Conservation (phyloP, 2,888 invertebrate genomes). For the Agonopterix heracliana region DNA sequence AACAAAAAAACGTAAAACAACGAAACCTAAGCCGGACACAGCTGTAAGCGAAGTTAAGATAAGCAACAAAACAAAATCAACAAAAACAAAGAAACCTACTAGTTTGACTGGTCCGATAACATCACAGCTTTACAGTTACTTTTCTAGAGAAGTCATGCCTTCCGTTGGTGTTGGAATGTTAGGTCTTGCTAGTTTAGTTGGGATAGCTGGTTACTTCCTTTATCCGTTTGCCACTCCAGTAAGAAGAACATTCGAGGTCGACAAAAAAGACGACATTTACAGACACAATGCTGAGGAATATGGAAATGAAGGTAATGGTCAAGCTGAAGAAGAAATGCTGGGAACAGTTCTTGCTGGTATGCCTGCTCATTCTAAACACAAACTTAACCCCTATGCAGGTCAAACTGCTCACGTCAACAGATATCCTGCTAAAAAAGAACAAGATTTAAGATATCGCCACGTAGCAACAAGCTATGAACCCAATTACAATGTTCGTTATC, state of each 20-base stretch:
- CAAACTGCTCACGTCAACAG: conserved; percentile 58
- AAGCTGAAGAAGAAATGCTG: conserved; percentile 85
- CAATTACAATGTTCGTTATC: conserved; percentile 57
- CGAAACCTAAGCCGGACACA: conserved; percentile 50
- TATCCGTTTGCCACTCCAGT: conserved; percentile 83
- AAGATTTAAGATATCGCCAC: conserved; percentile 65
- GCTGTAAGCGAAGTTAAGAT: conserved; percentile 58
- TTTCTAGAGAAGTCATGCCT: conserved; percentile 88
- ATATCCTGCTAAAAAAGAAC: conserved; percentile 60
- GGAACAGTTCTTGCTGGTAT: conserved; percentile 85
- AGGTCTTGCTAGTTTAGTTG: conserved; percentile 83
- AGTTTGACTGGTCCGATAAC: conserved; percentile 74
- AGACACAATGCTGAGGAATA: conserved; percentile 83
- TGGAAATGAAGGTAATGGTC: conserved; percentile 78
- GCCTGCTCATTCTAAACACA: conserved; percentile 69
- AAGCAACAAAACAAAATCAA: conserved; percentile 72
- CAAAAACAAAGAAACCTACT: conserved; percentile 59
- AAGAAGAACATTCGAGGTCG: conserved; percentile 80
- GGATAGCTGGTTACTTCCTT: conserved; percentile 84
- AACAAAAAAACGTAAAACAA: conserved; percentile 76
- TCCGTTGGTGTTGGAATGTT: conserved; percentile 86
- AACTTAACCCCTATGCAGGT: conserved; percentile 63
- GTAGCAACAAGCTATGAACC: conserved; percentile 57
- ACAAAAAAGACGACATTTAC: conserved; percentile 79
- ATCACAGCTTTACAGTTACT: conserved; percentile 85